Conservation (phyloP, 2,797 vertebrate genomes). For the Anniella stebbinsi region DNA sequence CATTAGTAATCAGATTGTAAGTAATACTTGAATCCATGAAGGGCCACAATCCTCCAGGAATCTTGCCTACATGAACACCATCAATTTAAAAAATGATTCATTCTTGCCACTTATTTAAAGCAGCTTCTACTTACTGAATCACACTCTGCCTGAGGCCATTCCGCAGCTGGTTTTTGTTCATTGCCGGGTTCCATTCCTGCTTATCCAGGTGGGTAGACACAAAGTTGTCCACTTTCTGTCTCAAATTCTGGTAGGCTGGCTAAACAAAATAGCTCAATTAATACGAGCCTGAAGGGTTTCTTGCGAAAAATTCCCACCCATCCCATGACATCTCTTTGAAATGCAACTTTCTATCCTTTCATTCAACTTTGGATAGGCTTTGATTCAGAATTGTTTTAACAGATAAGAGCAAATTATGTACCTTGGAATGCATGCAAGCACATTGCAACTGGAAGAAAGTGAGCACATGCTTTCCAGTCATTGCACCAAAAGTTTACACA, state of each 20-base stretch:
- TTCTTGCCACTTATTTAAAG: background rate
- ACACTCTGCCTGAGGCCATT: slow-evolving; percentile 95
- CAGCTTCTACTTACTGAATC: slow-evolving; percentile 88
- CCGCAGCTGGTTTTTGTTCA: slow-evolving; percentile 98
- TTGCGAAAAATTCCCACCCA: slow-evolving; percentile 35
- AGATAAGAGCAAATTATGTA: background rate
- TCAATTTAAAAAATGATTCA: background rate
- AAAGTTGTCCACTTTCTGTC: slow-evolving; percentile 98
- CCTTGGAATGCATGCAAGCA: background rate
- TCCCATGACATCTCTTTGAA: background rate
- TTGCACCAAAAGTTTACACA: background rate
- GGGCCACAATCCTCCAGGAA: background rate
- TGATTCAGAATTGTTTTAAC: background rate
- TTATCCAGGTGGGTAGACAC: slow-evolving; percentile 94
- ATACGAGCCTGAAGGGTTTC: slow-evolving; percentile 30
- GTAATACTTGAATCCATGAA: background rate
- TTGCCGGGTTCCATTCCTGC: slow-evolving; percentile 96
- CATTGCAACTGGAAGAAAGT: slow-evolving; percentile 15
- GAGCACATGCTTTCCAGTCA: background rate
- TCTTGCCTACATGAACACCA: background rate
- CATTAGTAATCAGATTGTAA: background rate
- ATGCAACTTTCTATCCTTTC: background rate
- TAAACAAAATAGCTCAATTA: slow-evolving; percentile 59
- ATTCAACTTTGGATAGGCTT: background rate
- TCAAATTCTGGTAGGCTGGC: slow-evolving; percentile 97